A percentile compares a stretch with the other conserved stretches of the same genome.
phyloP scores from a whole-genome alignment of 2,888 invertebrate genomes.

The Isoperla grammatica region DNA sequence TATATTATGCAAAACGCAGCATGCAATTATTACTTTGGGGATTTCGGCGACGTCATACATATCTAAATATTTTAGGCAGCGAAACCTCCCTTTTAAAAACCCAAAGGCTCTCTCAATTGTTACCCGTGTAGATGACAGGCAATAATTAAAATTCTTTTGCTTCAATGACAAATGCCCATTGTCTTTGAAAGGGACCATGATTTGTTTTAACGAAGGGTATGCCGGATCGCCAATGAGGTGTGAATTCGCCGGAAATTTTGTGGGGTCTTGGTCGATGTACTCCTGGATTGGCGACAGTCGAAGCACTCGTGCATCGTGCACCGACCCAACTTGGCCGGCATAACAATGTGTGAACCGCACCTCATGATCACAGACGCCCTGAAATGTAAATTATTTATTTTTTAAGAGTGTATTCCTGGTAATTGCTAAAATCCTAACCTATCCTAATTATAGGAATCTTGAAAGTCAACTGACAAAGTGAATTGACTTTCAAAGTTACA shows the following conservation, averaged over 20 bases:
- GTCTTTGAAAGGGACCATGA: conserved; percentile 17
- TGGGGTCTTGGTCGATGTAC: conserved; percentile 24
- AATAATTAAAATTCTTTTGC: conserved; percentile 31
- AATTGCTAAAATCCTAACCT: neutral
- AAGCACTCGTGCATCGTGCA: conserved; percentile 33
- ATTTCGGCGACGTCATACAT: conserved; percentile 32
- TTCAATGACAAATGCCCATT: conserved; percentile 21
- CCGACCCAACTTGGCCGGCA: conserved; percentile 32
- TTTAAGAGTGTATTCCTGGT: neutral
- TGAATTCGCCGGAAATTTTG: conserved; percentile 27
- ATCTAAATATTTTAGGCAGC: conserved; percentile 28
- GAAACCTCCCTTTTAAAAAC: too few species aligned
- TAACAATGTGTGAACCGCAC: conserved; percentile 30
- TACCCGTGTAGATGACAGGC: conserved; percentile 29
- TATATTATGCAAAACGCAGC: conserved; percentile 35
- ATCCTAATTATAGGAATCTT: too few species aligned
- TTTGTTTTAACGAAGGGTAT: conserved; percentile 26
- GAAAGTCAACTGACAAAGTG: too few species aligned
- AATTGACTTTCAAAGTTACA: too few species aligned
- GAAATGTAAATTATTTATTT: conserved; percentile 12
- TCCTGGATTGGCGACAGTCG: conserved; percentile 29
- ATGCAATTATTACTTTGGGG: conserved; percentile 33
- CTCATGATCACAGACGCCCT: conserved; percentile 33
- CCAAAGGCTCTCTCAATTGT: too few species aligned
- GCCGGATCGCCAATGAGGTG: conserved; percentile 31